These are phyloP conservation scores for Aphis craccivora DNA, from an alignment of 1,140 invertebrate species.

Conservation along the genomic window DNA sequence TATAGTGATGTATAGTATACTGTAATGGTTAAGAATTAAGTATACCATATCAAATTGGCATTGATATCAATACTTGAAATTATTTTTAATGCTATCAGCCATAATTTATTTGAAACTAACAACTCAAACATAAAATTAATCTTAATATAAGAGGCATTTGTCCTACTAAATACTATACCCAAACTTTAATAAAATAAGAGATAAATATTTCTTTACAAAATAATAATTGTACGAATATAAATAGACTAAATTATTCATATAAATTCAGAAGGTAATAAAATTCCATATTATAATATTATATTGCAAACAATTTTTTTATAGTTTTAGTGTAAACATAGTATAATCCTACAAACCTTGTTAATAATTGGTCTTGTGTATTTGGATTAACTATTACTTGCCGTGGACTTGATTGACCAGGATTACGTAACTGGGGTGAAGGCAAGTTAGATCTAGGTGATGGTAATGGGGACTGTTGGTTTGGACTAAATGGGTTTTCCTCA, in stretches of 20 bases:
- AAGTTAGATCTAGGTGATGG: constrained; percentile 38
- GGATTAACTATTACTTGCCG: constrained; percentile 45
- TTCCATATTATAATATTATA: background rate
- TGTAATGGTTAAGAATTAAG: too few species aligned
- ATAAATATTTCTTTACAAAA: too few species aligned
- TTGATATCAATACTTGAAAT: too few species aligned
- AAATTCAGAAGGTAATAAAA: background rate
- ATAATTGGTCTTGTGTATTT: constrained; percentile 58
- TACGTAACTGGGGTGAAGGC: constrained; percentile 51
- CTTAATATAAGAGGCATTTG: too few species aligned
- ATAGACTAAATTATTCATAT: background rate
- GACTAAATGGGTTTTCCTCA: constrained; percentile 60
- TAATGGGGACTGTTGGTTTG: constrained; percentile 52
- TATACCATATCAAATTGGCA: too few species aligned
- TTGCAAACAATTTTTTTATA: background rate
- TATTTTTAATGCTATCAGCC: too few species aligned
- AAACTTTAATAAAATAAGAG: too few species aligned
- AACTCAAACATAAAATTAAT: too few species aligned
- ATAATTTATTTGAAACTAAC: too few species aligned
- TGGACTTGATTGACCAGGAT: constrained; percentile 52
- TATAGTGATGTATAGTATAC: too few species aligned
- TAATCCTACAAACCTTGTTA: constrained; percentile 51
- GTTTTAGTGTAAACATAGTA: background rate
- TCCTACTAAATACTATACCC: too few species aligned
- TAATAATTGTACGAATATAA: too few species aligned